phyloP scores from a whole-genome alignment of 2,888 invertebrate genomes.

The Microplitis deprimator region DNA sequence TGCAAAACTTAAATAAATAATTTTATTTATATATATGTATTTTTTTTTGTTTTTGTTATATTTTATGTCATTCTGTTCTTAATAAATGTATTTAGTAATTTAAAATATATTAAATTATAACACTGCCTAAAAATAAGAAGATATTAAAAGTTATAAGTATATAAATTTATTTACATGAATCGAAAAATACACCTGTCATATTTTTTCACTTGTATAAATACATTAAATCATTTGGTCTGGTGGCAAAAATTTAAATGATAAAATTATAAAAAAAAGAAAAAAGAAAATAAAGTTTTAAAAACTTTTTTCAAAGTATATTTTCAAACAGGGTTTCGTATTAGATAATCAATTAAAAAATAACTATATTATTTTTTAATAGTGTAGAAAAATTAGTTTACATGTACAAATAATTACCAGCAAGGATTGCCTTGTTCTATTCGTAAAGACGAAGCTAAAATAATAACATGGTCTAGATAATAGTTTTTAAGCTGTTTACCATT shows the following conservation, averaged over 20 bases:
- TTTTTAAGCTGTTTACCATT: constrained; percentile 58
- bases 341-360: neutral
- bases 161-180: neutral
- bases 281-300: neutral
- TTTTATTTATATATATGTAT: neutral
- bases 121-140: constrained; percentile 60
- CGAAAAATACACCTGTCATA: neutral
- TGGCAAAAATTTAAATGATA: neutral
- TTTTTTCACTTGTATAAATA: constrained; percentile 29
- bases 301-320: neutral
- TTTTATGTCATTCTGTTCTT: neutral
- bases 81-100: neutral
- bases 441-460: constrained; percentile 33
- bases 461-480: constrained; percentile 34
- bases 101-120: constrained; percentile 43
- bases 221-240: constrained; percentile 11
- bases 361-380: too few relatives aligned
- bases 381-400: too few relatives aligned
- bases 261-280: constrained; percentile 2
- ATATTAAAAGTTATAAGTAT: neutral
- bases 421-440: constrained; percentile 45
- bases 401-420: constrained; percentile 36
- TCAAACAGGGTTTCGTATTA: neutral
- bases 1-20: neutral
- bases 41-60: neutral